These are phyloP conservation scores for Caradrina clavipalpis DNA, from an alignment of 2,888 invertebrate species.

Conservation along the genomic window DNA sequence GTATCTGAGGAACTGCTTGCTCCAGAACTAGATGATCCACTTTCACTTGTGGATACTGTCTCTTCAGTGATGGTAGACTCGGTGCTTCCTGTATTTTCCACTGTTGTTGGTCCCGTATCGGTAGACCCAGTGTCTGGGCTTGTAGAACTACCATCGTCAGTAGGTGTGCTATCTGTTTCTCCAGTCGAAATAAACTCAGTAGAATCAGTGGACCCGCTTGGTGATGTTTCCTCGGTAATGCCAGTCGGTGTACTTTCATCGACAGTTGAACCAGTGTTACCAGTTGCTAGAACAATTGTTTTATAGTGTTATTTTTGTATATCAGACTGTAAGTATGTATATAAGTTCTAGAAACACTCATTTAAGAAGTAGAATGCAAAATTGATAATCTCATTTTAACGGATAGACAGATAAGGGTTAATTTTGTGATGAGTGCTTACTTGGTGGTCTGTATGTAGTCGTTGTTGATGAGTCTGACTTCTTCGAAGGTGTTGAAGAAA, in stretches of 20 bases:
- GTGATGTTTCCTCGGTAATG: not conserved
- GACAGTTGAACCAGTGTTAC: not conserved
- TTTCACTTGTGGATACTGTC: slow-evolving; percentile 21
- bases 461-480: not conserved
- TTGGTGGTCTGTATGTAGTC: slow-evolving; percentile 19
- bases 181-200: slow-evolving; percentile 26
- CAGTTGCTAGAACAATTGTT: too few species aligned
- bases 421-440: slow-evolving; percentile 5
- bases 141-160: slow-evolving; percentile 3
- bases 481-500: slow-evolving; percentile 1
- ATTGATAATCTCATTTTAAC: not conserved
- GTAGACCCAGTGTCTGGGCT: slow-evolving; percentile 24
- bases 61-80: slow-evolving; percentile 4
- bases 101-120: slow-evolving; percentile 7
- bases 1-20: slow-evolving; percentile 1
- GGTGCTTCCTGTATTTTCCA: slow-evolving; percentile 5
- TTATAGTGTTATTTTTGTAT: too few species aligned
- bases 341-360: not conserved
- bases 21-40: slow-evolving; percentile 19
- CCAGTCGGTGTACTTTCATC: too few species aligned
- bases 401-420: not conserved
- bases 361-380: not conserved
- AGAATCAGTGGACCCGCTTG: slow-evolving; percentile 16
- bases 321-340: too few species aligned
- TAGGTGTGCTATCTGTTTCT: not conserved